A percentile compares a stretch with the other conserved stretches of the same genome.
Conservation (phyloP, 2,888 invertebrate genomes). For the Microplitis deprimator region DNA sequence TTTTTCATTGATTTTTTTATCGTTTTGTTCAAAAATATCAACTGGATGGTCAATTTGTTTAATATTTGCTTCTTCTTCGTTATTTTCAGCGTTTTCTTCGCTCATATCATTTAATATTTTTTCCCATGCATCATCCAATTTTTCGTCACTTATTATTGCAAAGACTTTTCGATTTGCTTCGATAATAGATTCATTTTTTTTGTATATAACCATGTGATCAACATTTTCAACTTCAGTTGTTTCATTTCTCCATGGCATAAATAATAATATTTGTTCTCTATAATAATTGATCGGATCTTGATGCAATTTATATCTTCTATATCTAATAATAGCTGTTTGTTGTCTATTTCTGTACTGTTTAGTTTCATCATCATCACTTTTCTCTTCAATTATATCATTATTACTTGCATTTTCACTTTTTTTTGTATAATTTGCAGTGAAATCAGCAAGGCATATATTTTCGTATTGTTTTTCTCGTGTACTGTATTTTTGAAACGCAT, state of each 20-base stretch:
- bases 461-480: slow-evolving; percentile 28
- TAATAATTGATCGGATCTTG: slow-evolving; percentile 42
- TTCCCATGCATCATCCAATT: slow-evolving; percentile 30
- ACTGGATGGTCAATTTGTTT: slow-evolving; percentile 29
- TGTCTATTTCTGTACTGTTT: no score
- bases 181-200: slow-evolving; percentile 32
- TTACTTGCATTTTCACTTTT: background rate
- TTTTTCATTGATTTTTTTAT: slow-evolving; percentile 6
- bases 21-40: slow-evolving; percentile 42
- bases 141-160: slow-evolving; percentile 38
- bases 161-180: slow-evolving; percentile 30
- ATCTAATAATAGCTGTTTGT: slow-evolving; percentile 40
- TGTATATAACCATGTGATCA: slow-evolving; percentile 35
- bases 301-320: slow-evolving; percentile 40
- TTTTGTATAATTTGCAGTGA: slow-evolving; percentile 9
- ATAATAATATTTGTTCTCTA: slow-evolving; percentile 48
- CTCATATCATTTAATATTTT: slow-evolving; percentile 30
- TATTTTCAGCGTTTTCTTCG: slow-evolving; percentile 16
- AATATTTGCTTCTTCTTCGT: background rate
- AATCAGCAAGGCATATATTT: slow-evolving; percentile 46
- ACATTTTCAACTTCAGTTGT: slow-evolving; percentile 41
- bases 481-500: slow-evolving; percentile 37
- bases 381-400: background rate
- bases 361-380: no score
- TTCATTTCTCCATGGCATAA: slow-evolving; percentile 50